Base-by-base conservation (phyloP, 2,797 vertebrate genomes). In the Salmo trutta region DNA sequence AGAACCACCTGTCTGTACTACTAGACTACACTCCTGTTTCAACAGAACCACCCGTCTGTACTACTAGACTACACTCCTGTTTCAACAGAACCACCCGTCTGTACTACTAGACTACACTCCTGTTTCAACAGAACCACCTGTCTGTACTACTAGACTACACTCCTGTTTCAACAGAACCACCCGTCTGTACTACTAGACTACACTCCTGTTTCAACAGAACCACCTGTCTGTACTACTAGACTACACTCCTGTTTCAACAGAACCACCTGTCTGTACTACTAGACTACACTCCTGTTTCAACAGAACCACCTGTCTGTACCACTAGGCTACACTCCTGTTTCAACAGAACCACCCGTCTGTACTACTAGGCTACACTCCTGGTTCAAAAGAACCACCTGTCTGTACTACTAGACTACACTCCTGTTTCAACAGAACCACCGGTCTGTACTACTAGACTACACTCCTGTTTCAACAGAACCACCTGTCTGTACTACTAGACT, bases 251-350 rank as follows among this genome's bases (percentile, higher is more conserved):
- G 19, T n/a, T 27, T 33, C n/a, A 19, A 73, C 2, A 2, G 68
- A 41, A 77, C 68, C 27, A 70, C 68, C 74, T 5, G 14, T 75
- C 64, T 64, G 72, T 27, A 51, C 71, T 15, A 10, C 33, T 1
- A 36, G 33, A 0, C 33, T 6, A 78, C 77, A 84, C 74, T 74
- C 71, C 79, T 72, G 29, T 69, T 82, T 79, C 21, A 83, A 73
- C 3, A 3, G 68, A 41, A 77, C 67, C 27, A 70, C 67, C 74
- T 4, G 12, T 75, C 67, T 62, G 72, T 36, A 47, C 52, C 4
- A 8, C 5, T 7, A 36, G 33, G 0, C 33, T 4, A 59, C 72
- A 74, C 72, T 52, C 51, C 51, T 52, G 3, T 15, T 36, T 14
- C 24, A n/a, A 74, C 3, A 4, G 66, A 51, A 78, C 73, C 62